Base-by-base conservation (phyloP, 2,797 vertebrate genomes). In the Neosilurus hyrtlii region DNA sequence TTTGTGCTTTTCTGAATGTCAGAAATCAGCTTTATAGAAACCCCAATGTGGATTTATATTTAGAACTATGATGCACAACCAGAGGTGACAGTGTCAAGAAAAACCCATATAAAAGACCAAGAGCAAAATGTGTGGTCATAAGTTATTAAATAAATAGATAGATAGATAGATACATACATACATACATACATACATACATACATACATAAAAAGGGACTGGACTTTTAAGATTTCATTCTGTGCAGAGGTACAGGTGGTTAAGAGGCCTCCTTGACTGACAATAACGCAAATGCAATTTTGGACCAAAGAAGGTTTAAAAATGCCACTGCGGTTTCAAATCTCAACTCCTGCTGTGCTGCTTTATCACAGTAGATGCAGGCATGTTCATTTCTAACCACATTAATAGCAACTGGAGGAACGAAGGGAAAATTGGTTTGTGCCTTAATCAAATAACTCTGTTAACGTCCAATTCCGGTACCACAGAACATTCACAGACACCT, bases 351-450 rank as follows among this genome's bases (percentile, higher is more conserved):
- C 18, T 75, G 30, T 20, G 1, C 30, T 75, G 54, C 73, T 37
- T 11, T 5, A 12, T 57, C 26, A 57, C 22, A 30, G 26, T 74
- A 56, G 37, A 6, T 20, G 54, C 18, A 22, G 24, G 30, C 30
- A 75, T 61, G 54, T 75, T 75, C 2, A 37, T 59, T 35, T 75
- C 73, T 59, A 56, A 75, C 20, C 73, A 59, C 24, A 57, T 57
- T 57, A 74, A 74, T 35, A 35, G 26, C 54, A 74, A 74, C 52
- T 57, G 16, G 52, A 35, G 20, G 18, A 74, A 73, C 26, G 51
- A 57, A 1, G n/a, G 15, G 4, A 20, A 35, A 37, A 37, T 15
- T 37, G 30, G 56, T 30, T 59, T 15, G 73, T 59, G 56, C 11
- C 54, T 2, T 2, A 22, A n/a, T n/a, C 18, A 12, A 59, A 74